These are phyloP conservation scores for Tachypleus tridentatus DNA, from an alignment of 1,140 invertebrate species.

Conservation along the genomic window DNA sequence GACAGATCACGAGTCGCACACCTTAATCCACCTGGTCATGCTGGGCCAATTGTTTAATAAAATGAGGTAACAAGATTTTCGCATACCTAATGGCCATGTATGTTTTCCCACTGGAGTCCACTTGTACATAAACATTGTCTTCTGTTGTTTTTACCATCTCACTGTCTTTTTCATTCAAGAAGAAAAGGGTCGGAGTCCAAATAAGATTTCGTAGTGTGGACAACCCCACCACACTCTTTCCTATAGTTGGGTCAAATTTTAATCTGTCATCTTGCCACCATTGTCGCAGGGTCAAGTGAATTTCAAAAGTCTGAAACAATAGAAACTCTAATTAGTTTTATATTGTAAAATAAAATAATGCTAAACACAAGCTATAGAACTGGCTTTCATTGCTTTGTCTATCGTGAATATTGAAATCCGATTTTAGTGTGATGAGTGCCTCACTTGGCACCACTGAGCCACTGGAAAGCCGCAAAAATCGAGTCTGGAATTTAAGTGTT, in stretches of 20 bases:
- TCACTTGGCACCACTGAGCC: too few relatives aligned
- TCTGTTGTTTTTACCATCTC: constrained; percentile 12
- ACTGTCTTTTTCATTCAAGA: constrained; percentile 19
- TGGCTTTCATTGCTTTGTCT: too few relatives aligned
- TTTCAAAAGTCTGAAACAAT: constrained; percentile 13
- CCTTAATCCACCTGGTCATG: too few relatives aligned
- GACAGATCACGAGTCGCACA: too few relatives aligned
- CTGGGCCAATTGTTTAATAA: too few relatives aligned
- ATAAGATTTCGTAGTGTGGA: constrained; percentile 14
- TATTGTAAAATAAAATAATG: too few relatives aligned
- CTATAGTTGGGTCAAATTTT: constrained; percentile 6
- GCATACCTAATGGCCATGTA: constrained; percentile 15
- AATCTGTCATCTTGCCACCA: constrained; percentile 17
- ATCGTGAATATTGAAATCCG: too few relatives aligned
- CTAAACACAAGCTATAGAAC: too few relatives aligned
- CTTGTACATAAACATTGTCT: constrained; percentile 18
- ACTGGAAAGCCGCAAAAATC: too few relatives aligned
- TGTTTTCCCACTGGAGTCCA: constrained; percentile 14
- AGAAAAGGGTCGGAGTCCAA: constrained; percentile 18
- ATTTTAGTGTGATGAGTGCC: too few relatives aligned
- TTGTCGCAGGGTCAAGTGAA: constrained; percentile 14
- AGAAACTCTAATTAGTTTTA: neutral
- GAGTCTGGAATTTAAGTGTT: too few relatives aligned
- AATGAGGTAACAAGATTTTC: too few relatives aligned
- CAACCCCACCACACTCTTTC: constrained; percentile 13